phyloP scores from a whole-genome alignment of 2,888 invertebrate species.

The Morpho deidamia region DNA sequence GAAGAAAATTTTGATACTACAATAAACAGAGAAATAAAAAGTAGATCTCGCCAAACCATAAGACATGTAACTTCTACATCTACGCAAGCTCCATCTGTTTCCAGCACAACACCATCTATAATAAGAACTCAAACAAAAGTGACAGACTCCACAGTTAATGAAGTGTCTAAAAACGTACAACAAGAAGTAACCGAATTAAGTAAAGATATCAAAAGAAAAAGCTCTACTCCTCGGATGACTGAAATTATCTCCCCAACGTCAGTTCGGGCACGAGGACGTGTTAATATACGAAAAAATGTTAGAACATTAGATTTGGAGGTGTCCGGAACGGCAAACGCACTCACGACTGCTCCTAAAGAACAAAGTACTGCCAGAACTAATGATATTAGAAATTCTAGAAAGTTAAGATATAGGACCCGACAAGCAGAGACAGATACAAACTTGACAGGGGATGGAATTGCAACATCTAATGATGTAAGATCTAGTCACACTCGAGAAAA shows the following conservation, averaged over 20 bases:
- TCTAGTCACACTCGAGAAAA: conserved; percentile 60
- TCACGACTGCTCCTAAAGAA: conserved; percentile 49
- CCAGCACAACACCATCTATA: conserved; percentile 6
- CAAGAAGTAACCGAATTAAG: conserved; percentile 39
- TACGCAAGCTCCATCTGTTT: conserved; percentile 9
- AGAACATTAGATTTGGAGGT: conserved; percentile 50
- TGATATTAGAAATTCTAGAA: conserved; percentile 51
- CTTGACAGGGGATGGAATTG: conserved; percentile 56
- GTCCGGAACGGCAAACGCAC: conserved; percentile 58
- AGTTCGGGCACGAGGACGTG: conserved; percentile 43
- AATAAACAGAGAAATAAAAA: conserved; percentile 41
- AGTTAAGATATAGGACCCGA: conserved; percentile 55
- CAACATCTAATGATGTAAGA: conserved; percentile 44
- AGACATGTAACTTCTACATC: conserved; percentile 24
- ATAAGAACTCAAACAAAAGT: conserved; percentile 20
- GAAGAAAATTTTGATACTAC: conserved; percentile 38
- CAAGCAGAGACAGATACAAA: conserved; percentile 59
- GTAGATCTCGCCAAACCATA: conserved; percentile 38
- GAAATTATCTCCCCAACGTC: conserved; percentile 37
- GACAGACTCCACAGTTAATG: conserved; percentile 39
- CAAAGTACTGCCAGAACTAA: conserved; percentile 48
- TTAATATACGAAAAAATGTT: conserved; percentile 41
- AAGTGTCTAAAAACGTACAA: conserved; percentile 41
- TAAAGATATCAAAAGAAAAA: conserved; percentile 50
- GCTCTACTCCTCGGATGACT: conserved; percentile 37